Evolutionary conservation across 2,113 vertebrate genomes (phyloP), one percentile per base, ranked within the genome.

Genomic region (Todiramphus saurophagus): DNA sequence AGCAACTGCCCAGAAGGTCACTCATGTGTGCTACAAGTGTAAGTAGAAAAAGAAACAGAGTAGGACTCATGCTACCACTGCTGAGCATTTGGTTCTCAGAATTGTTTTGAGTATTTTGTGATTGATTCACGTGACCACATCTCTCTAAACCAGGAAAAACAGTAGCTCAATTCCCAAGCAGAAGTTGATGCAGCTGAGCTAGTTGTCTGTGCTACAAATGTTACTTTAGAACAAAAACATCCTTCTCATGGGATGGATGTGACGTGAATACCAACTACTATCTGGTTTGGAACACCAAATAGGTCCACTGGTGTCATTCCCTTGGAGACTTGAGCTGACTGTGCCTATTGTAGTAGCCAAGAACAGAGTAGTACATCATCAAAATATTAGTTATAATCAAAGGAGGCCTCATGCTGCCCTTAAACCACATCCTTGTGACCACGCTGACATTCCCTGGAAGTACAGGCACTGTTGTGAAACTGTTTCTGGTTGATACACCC

Each of bases 21-120:
- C 74, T 43, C 13, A 4, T 0, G 7, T 30, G 8, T 10, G 35
- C 35, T 48, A 51, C 10, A 76, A 64, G n/a, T 7, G 0, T n/a
- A 51, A 48, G 33, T 0, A 91, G 24, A 53, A 73, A 53, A 77
- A 59, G 27, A 31, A 10, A 51, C 4, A 51, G 35, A 28, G 50
- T 19, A 78, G 60, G 33, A 60, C 30, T 75, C 6, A 3, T 3
- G 31, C 28, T 59, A 27, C 27, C 43, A 56, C 44, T 69, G 41
- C 44, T 62, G 63, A 76, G 39, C 2, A 30, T 24, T 25, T 64
- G 16, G 30, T 35, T 70, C n/a, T 87, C 43, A 72, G n/a, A 75
- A 75, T 11, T 53, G 10, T 12, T 10, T 3, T 30, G 27, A 73
- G 39, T 69, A n/a, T 25, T 86, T 72, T 68, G 8, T 46, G 66